A percentile compares a stretch with the other conserved stretches of the same genome.
phyloP scores from a whole-genome alignment of 2,113 vertebrate species.

The Eonycteris spelaea region DNA sequence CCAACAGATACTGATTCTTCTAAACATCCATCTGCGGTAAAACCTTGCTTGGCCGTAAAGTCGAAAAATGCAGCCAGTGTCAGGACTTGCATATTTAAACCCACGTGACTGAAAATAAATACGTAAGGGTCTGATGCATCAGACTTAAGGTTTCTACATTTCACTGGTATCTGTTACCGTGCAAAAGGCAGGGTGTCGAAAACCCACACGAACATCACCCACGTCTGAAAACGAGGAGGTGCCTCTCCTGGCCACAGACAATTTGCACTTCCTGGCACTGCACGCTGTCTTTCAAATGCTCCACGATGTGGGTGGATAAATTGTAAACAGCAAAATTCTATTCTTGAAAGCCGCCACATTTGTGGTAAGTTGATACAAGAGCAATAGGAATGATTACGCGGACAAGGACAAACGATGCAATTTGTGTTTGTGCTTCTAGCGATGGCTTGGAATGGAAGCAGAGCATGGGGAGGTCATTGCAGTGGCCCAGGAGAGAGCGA shows the following conservation, averaged over 20 bases:
- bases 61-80: background rate
- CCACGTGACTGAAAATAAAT: background rate
- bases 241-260: background rate
- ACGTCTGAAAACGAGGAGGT: background rate
- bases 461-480: background rate
- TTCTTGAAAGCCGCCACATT: background rate
- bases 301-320: background rate
- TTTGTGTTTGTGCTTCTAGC: background rate
- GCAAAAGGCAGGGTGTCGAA: background rate
- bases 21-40: background rate
- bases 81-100: background rate
- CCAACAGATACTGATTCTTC: background rate
- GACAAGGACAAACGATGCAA: background rate
- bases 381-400: accelerated
- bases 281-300: background rate
- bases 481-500: background rate
- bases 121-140: background rate
- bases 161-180: background rate
- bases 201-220: background rate
- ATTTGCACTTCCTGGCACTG: no score
- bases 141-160: background rate
- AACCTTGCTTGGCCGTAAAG: background rate
- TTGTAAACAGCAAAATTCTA: background rate
- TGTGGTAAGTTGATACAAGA: no score
- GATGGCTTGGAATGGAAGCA: background rate